Evolutionary conservation across 2,888 invertebrate genomes (phyloP), one percentile per base, ranked within the genome.

Genomic region (Baccha elongata): DNA sequence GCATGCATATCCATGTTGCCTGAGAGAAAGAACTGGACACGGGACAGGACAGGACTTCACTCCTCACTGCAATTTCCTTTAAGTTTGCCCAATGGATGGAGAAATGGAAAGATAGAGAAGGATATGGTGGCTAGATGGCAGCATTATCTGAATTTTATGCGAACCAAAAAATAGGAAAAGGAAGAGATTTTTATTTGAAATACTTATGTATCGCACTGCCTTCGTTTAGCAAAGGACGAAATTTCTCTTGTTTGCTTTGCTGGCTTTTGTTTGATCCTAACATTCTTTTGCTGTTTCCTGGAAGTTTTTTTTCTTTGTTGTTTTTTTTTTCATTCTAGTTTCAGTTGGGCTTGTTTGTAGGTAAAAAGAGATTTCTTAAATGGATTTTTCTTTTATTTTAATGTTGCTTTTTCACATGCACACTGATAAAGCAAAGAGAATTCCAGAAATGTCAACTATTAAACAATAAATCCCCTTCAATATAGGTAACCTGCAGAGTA

Each of bases 291-390:
- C 26, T 37, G n/a, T 21, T 52, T 64, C n/a, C 40, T 19, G 44
- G 2, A 19, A 19, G 3, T 42, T 35, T 50, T n/a, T 19, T 3
- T 7, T 5, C 23, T 68, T 19, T 23, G 3, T 67, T 19, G 2
- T 48, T n/a, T 37, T 11, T 52, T n/a, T 21, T 40, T 53, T 55
- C 35, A 21, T 64, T 15, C 1, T 40, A 26, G 50, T 60, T 32
- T 42, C 64, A 55, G 29, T 26, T 52, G 46, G 52, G 29, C 46
- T 67, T 40, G 42, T 58, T 67, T 37, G 67, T 23, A 46, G 72
- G 67, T 26, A 72, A 76, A 55, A 58, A 78, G 65, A 83, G 65
- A 83, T 78, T 83, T 53, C 62, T 78, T 64, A 67, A 83, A 83
- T 72, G 50, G 62, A 83, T 75, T 75, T n/a, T 75, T 35, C 58